These are phyloP conservation scores for Leptonema lineaticorne DNA, from an alignment of 1,140 invertebrate species.

Conservation along the genomic window DNA sequence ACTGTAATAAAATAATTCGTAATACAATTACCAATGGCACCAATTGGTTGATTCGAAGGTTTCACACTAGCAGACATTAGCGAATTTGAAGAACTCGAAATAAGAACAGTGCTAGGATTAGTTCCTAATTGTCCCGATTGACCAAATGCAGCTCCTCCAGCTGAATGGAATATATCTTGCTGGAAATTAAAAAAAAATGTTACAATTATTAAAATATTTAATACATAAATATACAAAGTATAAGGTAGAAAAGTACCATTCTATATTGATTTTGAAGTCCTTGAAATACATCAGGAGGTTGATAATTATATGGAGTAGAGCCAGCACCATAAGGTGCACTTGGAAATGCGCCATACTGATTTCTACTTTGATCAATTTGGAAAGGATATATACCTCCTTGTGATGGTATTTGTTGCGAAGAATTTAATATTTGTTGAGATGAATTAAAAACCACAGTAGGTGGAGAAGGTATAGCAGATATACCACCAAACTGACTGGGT, in stretches of 20 bases:
- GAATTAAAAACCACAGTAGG: slow-evolving; percentile 78
- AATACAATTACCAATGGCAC: slow-evolving; percentile 67
- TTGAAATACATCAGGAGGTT: slow-evolving; percentile 78
- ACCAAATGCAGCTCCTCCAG: slow-evolving; percentile 66
- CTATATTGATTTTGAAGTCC: slow-evolving; percentile 74
- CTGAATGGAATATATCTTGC: slow-evolving; percentile 46
- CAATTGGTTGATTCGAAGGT: slow-evolving; percentile 74
- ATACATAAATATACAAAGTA: neutral
- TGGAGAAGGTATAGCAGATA: slow-evolving; percentile 80
- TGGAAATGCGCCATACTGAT: slow-evolving; percentile 54
- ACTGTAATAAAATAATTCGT: neutral
- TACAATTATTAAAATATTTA: neutral
- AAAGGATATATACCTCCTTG: slow-evolving; percentile 70
- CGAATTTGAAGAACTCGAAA: slow-evolving; percentile 83
- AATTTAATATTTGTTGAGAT: slow-evolving; percentile 66
- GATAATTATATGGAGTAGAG: slow-evolving; percentile 56
- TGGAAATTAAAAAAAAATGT: slow-evolving; percentile 21
- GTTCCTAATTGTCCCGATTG: slow-evolving; percentile 77
- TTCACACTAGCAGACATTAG: slow-evolving; percentile 89
- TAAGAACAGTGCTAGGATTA: slow-evolving; percentile 85
- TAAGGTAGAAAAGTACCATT: slow-evolving; percentile 58
- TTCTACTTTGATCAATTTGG: slow-evolving; percentile 51
- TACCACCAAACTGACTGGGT: slow-evolving; percentile 66
- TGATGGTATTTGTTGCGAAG: slow-evolving; percentile 68
- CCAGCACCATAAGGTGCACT: slow-evolving; percentile 54